These are phyloP conservation scores for Papilio dardanus DNA, from an alignment of 1,140 invertebrate genomes.

Conservation along the genomic window DNA sequence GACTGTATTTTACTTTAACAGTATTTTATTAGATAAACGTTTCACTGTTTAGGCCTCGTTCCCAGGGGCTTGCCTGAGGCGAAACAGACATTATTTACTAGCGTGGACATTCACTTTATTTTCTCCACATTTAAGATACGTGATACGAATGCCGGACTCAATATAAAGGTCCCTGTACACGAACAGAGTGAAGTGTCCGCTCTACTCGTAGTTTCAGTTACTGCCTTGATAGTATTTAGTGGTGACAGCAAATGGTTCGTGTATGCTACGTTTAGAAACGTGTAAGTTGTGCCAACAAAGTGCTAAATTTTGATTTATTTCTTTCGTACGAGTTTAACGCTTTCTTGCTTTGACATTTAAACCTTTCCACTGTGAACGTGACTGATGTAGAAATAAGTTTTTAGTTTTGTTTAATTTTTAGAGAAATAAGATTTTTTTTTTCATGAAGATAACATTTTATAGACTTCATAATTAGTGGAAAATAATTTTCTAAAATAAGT, in stretches of 20 bases:
- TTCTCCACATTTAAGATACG: conserved; percentile 14
- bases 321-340: conserved; percentile 1
- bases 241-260: not conserved
- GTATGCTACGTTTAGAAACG: not conserved
- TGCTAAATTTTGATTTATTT: conserved; percentile 21
- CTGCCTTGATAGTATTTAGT: too few relatives aligned
- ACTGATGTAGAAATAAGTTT: not conserved
- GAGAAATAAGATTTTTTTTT: too few relatives aligned
- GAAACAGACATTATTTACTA: conserved; percentile 10
- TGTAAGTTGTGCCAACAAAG: not conserved
- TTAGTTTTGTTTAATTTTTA: not conserved
- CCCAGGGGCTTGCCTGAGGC: not conserved
- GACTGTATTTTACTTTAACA: not conserved
- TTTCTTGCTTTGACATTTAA: not conserved
- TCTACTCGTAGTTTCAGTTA: too few relatives aligned
- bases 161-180: not conserved
- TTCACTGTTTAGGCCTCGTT: not conserved
- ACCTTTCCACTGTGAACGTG: not conserved
- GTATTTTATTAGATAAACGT: not conserved
- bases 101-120: conserved; percentile 21
- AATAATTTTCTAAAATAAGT: too few relatives aligned
- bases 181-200: not conserved
- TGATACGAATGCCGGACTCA: not conserved
- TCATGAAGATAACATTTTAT: too few relatives aligned
- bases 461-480: too few relatives aligned